Base-by-base conservation (phyloP, 2,797 vertebrate genomes). In the Moxostoma hubbsi region DNA sequence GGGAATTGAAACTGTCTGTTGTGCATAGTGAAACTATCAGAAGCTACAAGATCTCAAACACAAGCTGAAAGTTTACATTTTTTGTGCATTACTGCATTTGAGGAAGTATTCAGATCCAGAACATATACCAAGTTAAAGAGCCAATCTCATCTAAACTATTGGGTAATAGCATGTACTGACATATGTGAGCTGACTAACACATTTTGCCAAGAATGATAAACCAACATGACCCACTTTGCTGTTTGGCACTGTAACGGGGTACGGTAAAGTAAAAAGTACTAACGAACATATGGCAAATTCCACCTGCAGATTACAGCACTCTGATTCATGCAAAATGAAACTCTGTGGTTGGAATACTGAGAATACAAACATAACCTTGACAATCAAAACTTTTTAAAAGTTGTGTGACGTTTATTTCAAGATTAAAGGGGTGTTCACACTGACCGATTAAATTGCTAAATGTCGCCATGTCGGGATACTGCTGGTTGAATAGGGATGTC, bases 1-100 rank as follows among this genome's bases (percentile, higher is more conserved):
- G 36, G 47, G 57, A 81, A 72, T 47, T 73, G 70, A 81, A 76
- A 68, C 15, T 16, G 53, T 79, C 69, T 61, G 9, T 36, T 7
- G n/a, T 50, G 36, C 59, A 57, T 7, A 12, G 16, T 36, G 7
- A 62, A 65, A 16, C 65, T 51, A 36, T 36, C 45, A 12, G 46
- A 3, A 36, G 53, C 58, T 55, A 57, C 54, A 54, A 43, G 47
- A 75, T 46, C 13, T 47, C 13, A 36, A 79, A 80, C 8, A 36
- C 9, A 46, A 64, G 69, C 54, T 62, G 58, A 62, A 51, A 54
- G 10, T 63, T 50, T 50, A n/a, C 51, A 51, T 55, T 16, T 36
- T 49, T 51, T 4, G 59, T 16, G 36, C 54, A 57, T 76, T 61
- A 51, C 7, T n/a, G 7, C 54, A 77, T 45, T 59, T 58, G 8